These are phyloP conservation scores for Galeopterus variegatus DNA, from an alignment of 2,113 vertebrate species.

Conservation along the genomic window DNA sequence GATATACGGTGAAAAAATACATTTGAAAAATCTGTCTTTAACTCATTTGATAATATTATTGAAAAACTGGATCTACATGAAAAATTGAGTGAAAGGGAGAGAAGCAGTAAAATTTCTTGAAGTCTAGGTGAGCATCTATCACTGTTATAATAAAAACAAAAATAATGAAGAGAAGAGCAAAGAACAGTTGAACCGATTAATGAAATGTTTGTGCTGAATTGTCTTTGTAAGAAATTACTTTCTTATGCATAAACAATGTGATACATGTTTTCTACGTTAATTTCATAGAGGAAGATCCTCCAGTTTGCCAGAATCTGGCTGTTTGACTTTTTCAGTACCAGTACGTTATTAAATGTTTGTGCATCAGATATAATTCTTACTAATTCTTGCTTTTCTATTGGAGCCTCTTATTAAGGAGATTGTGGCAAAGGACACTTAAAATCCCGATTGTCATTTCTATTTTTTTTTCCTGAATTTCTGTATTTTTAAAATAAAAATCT, in stretches of 20 bases:
- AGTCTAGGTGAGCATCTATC: neutral
- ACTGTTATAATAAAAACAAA: neutral
- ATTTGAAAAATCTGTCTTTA: neutral
- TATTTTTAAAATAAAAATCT: too few species aligned
- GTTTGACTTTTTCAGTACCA: rapidly evolving
- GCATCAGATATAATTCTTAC: neutral
- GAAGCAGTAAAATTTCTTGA: neutral
- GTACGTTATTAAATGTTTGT: neutral
- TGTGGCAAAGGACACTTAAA: neutral
- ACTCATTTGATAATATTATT: neutral
- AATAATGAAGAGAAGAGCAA: neutral
- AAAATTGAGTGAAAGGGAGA: neutral
- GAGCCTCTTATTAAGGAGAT: neutral
- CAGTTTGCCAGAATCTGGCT: neutral
- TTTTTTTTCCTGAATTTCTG: too few species aligned
- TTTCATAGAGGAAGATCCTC: neutral
- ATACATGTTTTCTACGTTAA: neutral
- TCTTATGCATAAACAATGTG: neutral
- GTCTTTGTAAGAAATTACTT: neutral
- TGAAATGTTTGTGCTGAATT: neutral
- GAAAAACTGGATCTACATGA: neutral
- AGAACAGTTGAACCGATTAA: neutral
- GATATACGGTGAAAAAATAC: neutral
- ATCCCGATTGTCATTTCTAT: neutral
- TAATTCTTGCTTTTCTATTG: neutral